Conservation (phyloP, 2,888 invertebrate genomes). For the Drosophila prostipennis region DNA sequence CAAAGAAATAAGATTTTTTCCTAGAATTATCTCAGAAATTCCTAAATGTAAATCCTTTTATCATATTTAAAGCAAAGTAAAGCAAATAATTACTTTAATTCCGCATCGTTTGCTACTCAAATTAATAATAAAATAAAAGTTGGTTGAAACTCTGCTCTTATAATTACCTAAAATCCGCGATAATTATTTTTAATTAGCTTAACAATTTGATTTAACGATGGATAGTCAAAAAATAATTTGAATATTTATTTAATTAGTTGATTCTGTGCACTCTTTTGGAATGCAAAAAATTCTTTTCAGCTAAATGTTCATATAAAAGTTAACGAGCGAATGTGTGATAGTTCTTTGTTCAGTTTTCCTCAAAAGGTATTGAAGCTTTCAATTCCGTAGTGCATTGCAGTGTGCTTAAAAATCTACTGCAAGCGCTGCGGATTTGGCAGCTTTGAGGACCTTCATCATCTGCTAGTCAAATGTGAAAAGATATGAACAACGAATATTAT, state of each 20-base stretch:
- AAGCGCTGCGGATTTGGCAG: conserved; percentile 97
- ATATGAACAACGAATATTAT: not conserved
- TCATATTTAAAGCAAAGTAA: not conserved
- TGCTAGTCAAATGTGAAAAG: not conserved
- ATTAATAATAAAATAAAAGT: not conserved
- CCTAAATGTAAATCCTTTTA: no score
- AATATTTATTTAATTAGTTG: not conserved
- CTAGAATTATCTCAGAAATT: not conserved
- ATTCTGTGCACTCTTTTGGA: not conserved
- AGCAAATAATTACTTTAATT: not conserved
- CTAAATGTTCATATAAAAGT: not conserved
- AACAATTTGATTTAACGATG: not conserved
- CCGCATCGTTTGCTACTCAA: not conserved
- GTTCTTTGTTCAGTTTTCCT: no score
- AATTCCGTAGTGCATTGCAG: conserved; percentile 99
- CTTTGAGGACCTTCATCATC: conserved; percentile 82
- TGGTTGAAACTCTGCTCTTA: not conserved
- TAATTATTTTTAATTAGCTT: conserved; percentile 8
- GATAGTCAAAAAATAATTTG: not conserved
- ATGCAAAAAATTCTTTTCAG: not conserved
- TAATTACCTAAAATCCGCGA: not conserved
- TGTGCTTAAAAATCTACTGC: conserved; percentile 91
- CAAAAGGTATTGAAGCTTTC: conserved; percentile 85
- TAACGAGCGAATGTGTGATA: not conserved
- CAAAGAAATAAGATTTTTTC: no score